Evolutionary conservation across 2,797 vertebrate genomes (phyloP).

Genomic region (Pelochelys cantorii): DNA sequence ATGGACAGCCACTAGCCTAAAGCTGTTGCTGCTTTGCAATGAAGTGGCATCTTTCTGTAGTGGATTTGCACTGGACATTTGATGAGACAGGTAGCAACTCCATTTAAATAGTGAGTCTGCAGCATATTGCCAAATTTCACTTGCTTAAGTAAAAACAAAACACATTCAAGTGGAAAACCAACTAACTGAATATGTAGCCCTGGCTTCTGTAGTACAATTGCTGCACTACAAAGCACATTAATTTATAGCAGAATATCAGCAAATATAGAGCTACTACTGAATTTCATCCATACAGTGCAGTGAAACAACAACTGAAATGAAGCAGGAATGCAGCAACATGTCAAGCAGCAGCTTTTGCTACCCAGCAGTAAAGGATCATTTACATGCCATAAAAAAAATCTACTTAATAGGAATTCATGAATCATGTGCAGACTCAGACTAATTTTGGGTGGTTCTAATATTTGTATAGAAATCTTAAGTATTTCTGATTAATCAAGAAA

Average conservation of each 20-base stretch:
- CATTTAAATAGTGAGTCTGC: not conserved
- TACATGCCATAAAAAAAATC: not conserved
- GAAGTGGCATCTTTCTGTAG: not conserved
- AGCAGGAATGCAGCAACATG: not conserved
- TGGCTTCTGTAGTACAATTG: constrained; percentile 26
- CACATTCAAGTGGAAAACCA: constrained; percentile 4
- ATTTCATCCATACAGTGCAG: not conserved
- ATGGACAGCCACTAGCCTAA: not conserved
- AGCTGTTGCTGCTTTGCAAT: not conserved
- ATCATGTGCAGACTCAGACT: not conserved
- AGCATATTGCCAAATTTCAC: constrained; percentile 10
- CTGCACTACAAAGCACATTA: constrained; percentile 48
- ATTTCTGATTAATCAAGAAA: constrained; percentile 22
- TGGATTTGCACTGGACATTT: not conserved
- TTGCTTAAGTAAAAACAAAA: constrained; percentile 40
- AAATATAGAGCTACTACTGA: constrained; percentile 1
- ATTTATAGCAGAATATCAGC: constrained; percentile 44
- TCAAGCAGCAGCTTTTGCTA: not conserved
- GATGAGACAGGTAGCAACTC: constrained; percentile 24
- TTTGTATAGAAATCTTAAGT: not conserved
- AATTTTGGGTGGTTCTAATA: constrained; percentile 35
- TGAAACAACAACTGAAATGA: constrained; percentile 41
- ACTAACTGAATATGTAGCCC: not conserved
- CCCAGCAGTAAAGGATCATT: not conserved
- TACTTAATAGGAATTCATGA: not conserved